Evolutionary conservation across 2,888 invertebrate species (phyloP), one percentile per base, ranked within the genome.

Genomic region (Chrysodeixis includens): DNA sequence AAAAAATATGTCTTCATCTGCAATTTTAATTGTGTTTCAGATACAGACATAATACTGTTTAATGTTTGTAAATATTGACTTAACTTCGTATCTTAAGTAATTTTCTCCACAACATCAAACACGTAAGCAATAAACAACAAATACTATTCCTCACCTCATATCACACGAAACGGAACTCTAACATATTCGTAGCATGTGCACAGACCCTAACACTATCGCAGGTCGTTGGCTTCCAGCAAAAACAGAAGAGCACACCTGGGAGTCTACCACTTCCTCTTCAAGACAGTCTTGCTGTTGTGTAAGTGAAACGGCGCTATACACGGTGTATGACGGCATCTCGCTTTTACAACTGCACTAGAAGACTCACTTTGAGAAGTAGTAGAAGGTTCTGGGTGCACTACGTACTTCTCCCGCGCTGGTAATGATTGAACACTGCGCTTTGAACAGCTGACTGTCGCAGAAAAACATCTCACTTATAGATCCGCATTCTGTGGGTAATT

Each of bases 401-500:
- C 12, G 30, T 9, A 30, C 18, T 16, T 49, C 51, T 75, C 58
- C 62, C 71, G 69, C 62, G 74, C 71, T 59, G 54, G 65, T 71
- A 67, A 76, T 72, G 65, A 65, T 61, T n/a, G n/a, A n/a, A n/a
- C n/a, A n/a, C n/a, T n/a, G 56, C 61, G 68, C 26, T 4, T 2
- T 71, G 66, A 71, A 71, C 56, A 69, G 71, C 64, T 76, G 68
- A 79, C 71, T 56, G 68, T 55, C 32, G 16, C 52, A 56, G 59
- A 76, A 81, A 77, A 78, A 60, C 55, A 14, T 35, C 14, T 5
- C 14, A 7, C 12, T 5, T 64, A 58, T n/a, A 53, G 52, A 56
- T 69, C 77, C 82, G 79, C 79, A 82, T 79, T 79, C 82, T 14
- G 46, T 26, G 16, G 7, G 1, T 9, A 57, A 79, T 76, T 69